Percentiles rank a stretch among this genome's conserved stretches.
These are phyloP conservation scores for Bombyx mori DNA, from an alignment of 1,140 invertebrate genomes.

Conservation along the genomic window ASM3026992v2 NC_085129.1:424501-425000, in stretches of 20 bases:
- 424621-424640: too few relatives aligned
- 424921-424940: too few relatives aligned
- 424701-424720: constrained; percentile 31
- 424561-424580: not conserved
- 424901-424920: too few relatives aligned
- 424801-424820: constrained; percentile 78
- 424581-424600: not conserved
- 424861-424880: too few relatives aligned
- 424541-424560: too few relatives aligned
- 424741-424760: constrained; percentile 77
- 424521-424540: too few relatives aligned
- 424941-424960: too few relatives aligned
- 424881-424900: too few relatives aligned
- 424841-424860: constrained; percentile 22
- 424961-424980: too few relatives aligned
- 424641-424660: not conserved
- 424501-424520: too few relatives aligned
- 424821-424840: constrained; percentile 68
- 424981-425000: too few relatives aligned
- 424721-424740: constrained; percentile 75
- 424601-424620: not conserved
- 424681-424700: constrained; percentile 2
- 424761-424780: constrained; percentile 76
- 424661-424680: not conserved
- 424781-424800: constrained; percentile 72